Conservation (phyloP, 2,113 vertebrate species). For the Rhea americana region DNA sequence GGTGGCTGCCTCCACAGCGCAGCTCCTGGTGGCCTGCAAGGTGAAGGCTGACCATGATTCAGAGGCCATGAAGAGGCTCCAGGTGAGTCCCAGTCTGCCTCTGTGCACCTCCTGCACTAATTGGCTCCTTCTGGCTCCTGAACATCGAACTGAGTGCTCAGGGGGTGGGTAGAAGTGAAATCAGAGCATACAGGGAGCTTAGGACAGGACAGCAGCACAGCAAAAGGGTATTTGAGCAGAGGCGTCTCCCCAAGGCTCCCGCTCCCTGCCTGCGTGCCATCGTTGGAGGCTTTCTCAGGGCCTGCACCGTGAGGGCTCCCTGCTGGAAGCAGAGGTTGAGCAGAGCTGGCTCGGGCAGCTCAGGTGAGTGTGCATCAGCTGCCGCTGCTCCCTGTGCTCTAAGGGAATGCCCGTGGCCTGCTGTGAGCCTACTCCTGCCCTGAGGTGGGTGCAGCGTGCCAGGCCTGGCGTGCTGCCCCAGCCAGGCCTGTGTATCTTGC, state of each 20-base stretch:
- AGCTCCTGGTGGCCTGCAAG: conserved; percentile 97
- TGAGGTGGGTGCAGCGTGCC: too few species aligned
- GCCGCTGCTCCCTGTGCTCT: neutral
- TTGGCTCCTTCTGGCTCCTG: neutral
- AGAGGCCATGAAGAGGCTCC: conserved; percentile 96
- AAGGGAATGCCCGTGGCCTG: neutral
- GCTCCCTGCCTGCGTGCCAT: neutral
- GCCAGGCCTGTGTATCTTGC: too few species aligned
- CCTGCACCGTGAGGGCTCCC: too few species aligned
- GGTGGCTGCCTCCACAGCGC: conserved; percentile 93
- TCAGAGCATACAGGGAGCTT: accelerated
- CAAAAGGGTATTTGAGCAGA: neutral
- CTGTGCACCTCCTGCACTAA: neutral
- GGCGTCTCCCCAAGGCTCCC: neutral
- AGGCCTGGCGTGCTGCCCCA: too few species aligned
- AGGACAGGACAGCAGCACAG: neutral
- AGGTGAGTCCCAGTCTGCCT: conserved; percentile 76
- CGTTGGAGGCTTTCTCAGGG: neutral
- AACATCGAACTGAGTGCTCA: neutral
- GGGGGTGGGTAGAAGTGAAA: neutral
- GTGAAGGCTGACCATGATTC: conserved; percentile 98
- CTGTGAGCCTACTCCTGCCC: too few species aligned
- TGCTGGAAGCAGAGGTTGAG: too few species aligned
- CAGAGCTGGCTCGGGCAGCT: too few species aligned
- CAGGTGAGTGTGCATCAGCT: neutral